Conservation (phyloP, 2,113 vertebrate species). For the Chionodraco myersi region DNA sequence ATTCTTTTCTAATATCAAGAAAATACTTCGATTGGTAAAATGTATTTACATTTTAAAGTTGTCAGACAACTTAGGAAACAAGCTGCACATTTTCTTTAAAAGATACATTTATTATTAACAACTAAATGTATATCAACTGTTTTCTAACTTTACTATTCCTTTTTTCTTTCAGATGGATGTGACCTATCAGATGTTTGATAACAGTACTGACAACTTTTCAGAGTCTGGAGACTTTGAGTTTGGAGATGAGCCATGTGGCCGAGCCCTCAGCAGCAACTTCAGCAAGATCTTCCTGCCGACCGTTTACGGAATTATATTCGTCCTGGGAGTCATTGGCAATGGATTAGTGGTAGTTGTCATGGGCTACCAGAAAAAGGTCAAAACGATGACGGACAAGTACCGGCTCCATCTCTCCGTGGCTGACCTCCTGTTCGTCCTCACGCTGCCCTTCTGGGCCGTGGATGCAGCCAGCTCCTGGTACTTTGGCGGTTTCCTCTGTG, state of each 20-base stretch:
- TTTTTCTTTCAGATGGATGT: conserved; percentile 39
- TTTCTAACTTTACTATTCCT: conserved; percentile 4
- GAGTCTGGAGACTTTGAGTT: conserved; percentile 79
- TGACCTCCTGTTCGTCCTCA: conserved; percentile 95
- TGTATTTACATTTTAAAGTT: background rate
- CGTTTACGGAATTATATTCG: conserved; percentile 92
- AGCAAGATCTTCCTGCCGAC: conserved; percentile 92
- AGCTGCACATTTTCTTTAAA: background rate
- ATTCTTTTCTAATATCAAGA: background rate
- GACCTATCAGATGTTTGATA: conserved; percentile 43
- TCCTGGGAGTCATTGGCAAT: conserved; percentile 94
- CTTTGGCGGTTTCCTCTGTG: conserved; percentile 91
- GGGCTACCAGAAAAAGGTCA: conserved; percentile 96
- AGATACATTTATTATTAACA: background rate
- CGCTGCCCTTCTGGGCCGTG: conserved; percentile 97
- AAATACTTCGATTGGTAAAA: background rate
- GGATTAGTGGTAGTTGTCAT: conserved; percentile 95
- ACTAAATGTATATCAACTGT: background rate
- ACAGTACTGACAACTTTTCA: conserved; percentile 79
- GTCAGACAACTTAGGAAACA: background rate
- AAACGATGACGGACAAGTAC: conserved; percentile 98
- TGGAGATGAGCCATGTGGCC: conserved; percentile 81
- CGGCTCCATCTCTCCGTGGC: conserved; percentile 95
- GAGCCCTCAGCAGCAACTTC: conserved; percentile 83
- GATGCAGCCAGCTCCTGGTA: conserved; percentile 91